Conservation (phyloP, 2,888 invertebrate species). For the Acheta domesticus region DNA sequence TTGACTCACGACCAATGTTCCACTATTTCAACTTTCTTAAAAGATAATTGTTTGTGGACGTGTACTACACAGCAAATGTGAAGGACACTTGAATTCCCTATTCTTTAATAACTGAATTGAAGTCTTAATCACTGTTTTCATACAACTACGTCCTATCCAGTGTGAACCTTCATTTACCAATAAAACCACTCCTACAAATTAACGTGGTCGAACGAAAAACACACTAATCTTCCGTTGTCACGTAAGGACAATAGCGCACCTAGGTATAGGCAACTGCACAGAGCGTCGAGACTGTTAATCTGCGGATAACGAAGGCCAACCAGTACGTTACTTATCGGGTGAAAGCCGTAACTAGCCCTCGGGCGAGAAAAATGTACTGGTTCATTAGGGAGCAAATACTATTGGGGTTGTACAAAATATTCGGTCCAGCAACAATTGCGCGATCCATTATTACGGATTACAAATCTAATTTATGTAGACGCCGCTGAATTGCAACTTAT, state of each 20-base stretch:
- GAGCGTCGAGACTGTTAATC: not conserved
- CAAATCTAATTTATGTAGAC: too few relatives aligned
- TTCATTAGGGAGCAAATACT: not conserved
- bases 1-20: too few relatives aligned
- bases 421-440: too few relatives aligned
- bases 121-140: not conserved
- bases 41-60: too few relatives aligned
- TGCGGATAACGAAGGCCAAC: not conserved
- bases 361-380: not conserved
- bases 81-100: not conserved
- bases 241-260: not conserved
- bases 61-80: not conserved
- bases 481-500: too few relatives aligned
- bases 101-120: not conserved
- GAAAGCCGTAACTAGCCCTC: not conserved
- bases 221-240: not conserved
- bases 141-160: too few relatives aligned
- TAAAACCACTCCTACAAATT: too few relatives aligned
- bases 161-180: too few relatives aligned
- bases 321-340: not conserved
- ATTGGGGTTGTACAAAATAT: too few relatives aligned
- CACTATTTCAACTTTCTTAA: too few relatives aligned
- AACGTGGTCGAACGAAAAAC: not conserved
- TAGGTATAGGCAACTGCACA: not conserved
- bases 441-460: too few relatives aligned